phyloP scores from a whole-genome alignment of 2,888 invertebrate species.

The Metalampra italica region DNA sequence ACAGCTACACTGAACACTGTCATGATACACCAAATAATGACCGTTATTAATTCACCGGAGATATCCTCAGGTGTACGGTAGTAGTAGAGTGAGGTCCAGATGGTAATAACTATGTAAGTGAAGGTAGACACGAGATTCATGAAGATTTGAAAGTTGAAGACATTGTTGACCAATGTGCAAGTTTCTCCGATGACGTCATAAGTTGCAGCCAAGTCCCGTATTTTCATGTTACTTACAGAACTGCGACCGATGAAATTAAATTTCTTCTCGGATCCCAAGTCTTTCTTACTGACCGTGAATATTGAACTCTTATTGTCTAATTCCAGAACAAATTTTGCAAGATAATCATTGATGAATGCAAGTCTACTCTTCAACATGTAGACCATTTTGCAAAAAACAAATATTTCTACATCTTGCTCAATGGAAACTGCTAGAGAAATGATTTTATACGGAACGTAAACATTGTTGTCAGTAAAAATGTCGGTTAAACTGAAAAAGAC shows the following conservation, averaged over 20 bases:
- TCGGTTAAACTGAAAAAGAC: constrained; percentile 19
- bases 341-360: constrained; percentile 34
- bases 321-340: constrained; percentile 33
- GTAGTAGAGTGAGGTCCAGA: constrained; percentile 44
- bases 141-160: constrained; percentile 53
- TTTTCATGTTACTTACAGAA: constrained; percentile 31
- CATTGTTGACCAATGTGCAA: constrained; percentile 36
- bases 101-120: constrained; percentile 41
- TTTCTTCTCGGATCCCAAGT: constrained; percentile 16
- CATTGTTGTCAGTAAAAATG: constrained; percentile 16
- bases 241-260: constrained; percentile 32
- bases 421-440: constrained; percentile 26
- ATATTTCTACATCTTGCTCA: constrained; percentile 41
- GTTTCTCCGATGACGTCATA: constrained; percentile 44
- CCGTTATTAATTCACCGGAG: constrained; percentile 28
- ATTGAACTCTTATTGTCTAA: constrained; percentile 25
- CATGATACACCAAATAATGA: constrained; percentile 37
- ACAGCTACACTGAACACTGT: constrained; percentile 33
- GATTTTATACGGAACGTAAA: constrained; percentile 11
- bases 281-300: constrained; percentile 28
- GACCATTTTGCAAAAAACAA: constrained; percentile 38
- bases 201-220: constrained; percentile 39
- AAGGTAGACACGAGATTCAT: constrained; percentile 50
- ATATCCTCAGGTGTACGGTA: constrained; percentile 26
- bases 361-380: constrained; percentile 36